Evolutionary conservation across 2,113 vertebrate genomes (phyloP).

Genomic region (Antechinus flavipes): DNA sequence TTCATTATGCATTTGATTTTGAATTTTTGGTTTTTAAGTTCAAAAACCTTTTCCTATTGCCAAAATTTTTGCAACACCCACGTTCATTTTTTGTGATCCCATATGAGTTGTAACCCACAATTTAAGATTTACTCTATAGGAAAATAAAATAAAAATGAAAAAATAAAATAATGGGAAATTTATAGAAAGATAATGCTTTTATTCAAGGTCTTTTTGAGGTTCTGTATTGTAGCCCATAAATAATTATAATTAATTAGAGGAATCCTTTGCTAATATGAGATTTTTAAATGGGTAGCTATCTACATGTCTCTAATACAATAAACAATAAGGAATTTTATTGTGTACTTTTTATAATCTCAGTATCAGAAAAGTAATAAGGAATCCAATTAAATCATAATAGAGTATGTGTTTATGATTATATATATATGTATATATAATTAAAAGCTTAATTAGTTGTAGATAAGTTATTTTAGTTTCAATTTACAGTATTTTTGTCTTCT

Average conservation of each 20-base stretch:
- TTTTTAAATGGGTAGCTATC: slow-evolving; percentile 23
- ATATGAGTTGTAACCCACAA: too few species aligned
- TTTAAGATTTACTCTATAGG: neutral
- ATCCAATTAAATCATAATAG: neutral
- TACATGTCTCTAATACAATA: neutral
- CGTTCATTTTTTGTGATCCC: too few species aligned
- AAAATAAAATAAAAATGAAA: neutral
- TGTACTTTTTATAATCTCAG: slow-evolving; percentile 22
- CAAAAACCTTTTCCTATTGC: too few species aligned
- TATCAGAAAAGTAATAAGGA: slow-evolving; percentile 21
- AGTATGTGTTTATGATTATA: neutral
- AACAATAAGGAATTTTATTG: neutral
- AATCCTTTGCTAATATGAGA: slow-evolving; percentile 30
- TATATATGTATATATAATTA: neutral
- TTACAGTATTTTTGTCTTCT: slow-evolving; percentile 10
- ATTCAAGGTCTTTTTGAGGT: slow-evolving; percentile 10
- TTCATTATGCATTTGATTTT: too few species aligned
- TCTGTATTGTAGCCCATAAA: neutral
- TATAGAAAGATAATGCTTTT: neutral
- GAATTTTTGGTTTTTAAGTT: too few species aligned
- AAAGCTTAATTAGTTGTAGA: slow-evolving; percentile 23
- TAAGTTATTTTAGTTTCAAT: neutral
- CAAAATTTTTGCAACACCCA: too few species aligned
- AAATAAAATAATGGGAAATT: neutral
- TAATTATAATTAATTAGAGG: neutral